phyloP scores from a whole-genome alignment of 1,140 invertebrate genomes.

The Trichonephila clavipes region DNA sequence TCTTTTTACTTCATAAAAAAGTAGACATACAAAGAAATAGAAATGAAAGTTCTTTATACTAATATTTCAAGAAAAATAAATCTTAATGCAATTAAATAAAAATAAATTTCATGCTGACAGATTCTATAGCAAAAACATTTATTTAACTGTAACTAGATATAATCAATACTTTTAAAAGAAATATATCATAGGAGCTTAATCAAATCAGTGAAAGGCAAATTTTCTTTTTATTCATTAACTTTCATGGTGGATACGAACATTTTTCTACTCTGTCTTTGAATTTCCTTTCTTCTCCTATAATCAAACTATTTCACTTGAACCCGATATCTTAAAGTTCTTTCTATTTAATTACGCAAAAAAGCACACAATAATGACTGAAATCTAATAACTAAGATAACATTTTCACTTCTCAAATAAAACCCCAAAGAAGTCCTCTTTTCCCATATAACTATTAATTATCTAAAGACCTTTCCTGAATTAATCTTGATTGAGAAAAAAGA shows the following conservation, averaged over 20 bases:
- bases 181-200: neutral
- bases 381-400: constrained; percentile 68
- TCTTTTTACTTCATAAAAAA: neutral
- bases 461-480: constrained; percentile 50
- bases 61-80: neutral
- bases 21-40: too few relatives aligned
- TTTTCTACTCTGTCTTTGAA: neutral
- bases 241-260: neutral
- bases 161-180: neutral
- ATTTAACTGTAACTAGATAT: neutral
- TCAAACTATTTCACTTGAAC: constrained; percentile 18
- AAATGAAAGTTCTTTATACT: neutral
- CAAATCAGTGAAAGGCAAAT: neutral
- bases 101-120: neutral
- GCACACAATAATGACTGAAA: constrained; percentile 33
- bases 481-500: constrained; percentile 49
- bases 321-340: constrained; percentile 17
- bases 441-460: constrained; percentile 68
- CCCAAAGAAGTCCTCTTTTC: constrained; percentile 39
- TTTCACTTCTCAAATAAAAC: constrained; percentile 53
- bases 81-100: neutral
- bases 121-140: neutral
- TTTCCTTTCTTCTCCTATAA: neutral
- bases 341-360: constrained; percentile 53
- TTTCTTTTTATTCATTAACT: neutral